Percentiles rank a stretch among this genome's conserved stretches.
Evolutionary conservation across 2,113 vertebrate species (phyloP).

Genomic region (Microcebus murinus): DNA sequence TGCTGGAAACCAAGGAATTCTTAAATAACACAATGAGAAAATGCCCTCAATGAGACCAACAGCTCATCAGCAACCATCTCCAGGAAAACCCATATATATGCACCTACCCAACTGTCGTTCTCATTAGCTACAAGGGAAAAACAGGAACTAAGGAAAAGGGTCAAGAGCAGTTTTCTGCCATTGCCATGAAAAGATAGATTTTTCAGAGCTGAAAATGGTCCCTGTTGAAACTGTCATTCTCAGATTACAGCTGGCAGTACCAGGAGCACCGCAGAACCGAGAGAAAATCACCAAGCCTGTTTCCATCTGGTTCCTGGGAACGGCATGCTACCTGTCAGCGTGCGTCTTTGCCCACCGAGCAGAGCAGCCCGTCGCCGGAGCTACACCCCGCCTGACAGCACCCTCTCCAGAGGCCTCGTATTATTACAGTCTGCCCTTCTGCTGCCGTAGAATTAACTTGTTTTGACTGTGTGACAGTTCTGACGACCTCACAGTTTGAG

Average conservation of each 20-base stretch:
- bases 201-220: conserved; percentile 21
- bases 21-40: conserved; percentile 37
- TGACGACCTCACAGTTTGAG: conserved; percentile 72
- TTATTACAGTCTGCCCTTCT: conserved; percentile 83
- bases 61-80: conserved; percentile 13
- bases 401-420: conserved; percentile 85
- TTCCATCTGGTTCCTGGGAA: neutral
- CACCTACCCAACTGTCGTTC: conserved; percentile 42
- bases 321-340: conserved; percentile 77
- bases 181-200: neutral
- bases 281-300: conserved; percentile 69
- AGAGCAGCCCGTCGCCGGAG: conserved; percentile 44
- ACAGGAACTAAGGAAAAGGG: neutral
- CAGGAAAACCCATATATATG: conserved; percentile 30
- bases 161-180: neutral
- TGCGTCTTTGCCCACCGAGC: neutral
- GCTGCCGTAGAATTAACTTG: conserved; percentile 85
- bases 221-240: conserved; percentile 7
- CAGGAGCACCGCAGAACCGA: neutral
- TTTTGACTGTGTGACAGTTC: conserved; percentile 88
- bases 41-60: conserved; percentile 53
- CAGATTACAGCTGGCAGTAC: neutral
- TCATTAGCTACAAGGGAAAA: neutral
- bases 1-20: conserved; percentile 51
- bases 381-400: conserved; percentile 78